Base-by-base conservation (phyloP, 2,113 vertebrate genomes). In the Arizona elegans region DNA sequence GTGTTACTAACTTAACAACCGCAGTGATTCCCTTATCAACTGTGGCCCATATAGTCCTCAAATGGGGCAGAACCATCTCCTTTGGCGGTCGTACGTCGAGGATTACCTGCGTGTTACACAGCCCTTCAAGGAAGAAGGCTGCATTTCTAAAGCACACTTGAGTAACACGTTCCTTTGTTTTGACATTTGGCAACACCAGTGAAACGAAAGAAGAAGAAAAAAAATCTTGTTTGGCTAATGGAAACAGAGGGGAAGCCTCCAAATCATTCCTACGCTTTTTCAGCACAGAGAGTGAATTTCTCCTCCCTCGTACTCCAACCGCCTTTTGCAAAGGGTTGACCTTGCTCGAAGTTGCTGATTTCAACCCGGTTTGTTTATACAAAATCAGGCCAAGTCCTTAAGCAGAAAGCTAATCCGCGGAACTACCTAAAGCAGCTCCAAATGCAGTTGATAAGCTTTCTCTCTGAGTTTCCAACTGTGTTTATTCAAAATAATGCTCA, bases 201-300 rank as follows among this genome's bases (percentile, higher is more conserved):
- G 94, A 91, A 93, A 75, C 91, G 94, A 81, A 93, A 85, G 94
- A 81, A 93, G 70, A 52, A 52, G 50, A 50, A 50, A 53, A 53
- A 53, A 53, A 53, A 53, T 53, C 53, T 52, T 53, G 92, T 93
- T 58, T 0, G 91, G 81, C 93, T 97, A 96, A 70, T 93, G 54
- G 95, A 97, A 97, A 43, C 1, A 96, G 97, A 97, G 98, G 91
- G 97, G 93, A 89, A 90, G 90, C 96, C 96, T 95, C 96, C 96
- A 96, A 75, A 10, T 95, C 96, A 97, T 96, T 94, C 96, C 96
- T 95, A 95, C 1, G 17, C 94, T 94, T 94, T 95, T 43, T 94
- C 95, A 97, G 95, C 97, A 98, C 98, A 97, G 96, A 98, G 98
- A 97, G 92, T n/a, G 92, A 96, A 96, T 93, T 58, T 90, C 92